Conservation (phyloP, 2,113 vertebrate species). For the Mirza zaza region DNA sequence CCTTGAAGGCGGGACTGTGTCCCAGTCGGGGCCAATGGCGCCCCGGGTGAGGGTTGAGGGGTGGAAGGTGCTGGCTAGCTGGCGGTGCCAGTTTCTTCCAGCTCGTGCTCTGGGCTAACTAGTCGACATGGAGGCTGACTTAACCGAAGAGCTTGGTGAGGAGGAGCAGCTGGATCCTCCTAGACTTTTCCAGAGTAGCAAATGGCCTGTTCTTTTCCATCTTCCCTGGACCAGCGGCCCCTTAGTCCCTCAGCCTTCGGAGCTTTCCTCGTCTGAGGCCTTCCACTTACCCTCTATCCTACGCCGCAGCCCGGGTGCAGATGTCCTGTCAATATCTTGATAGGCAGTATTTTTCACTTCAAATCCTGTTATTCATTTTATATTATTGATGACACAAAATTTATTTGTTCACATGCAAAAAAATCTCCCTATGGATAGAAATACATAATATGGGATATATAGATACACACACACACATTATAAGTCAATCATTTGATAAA, state of each 20-base stretch:
- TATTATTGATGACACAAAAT: neutral
- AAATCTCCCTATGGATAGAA: neutral
- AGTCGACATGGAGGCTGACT: constrained; percentile 41
- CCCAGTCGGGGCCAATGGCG: neutral
- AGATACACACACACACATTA: neutral
- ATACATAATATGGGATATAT: neutral
- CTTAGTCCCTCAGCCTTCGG: too few relatives aligned
- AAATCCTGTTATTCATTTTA: neutral
- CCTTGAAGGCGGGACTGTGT: constrained; percentile 42
- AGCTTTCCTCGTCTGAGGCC: neutral
- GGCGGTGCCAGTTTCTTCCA: too few relatives aligned
- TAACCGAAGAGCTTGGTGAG: constrained; percentile 49
- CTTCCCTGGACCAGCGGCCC: neutral
- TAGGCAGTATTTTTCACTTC: neutral
- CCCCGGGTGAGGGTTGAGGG: constrained; percentile 47
- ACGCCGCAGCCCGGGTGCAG: neutral
- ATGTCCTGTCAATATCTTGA: neutral
- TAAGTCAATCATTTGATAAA: neutral
- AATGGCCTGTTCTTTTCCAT: neutral
- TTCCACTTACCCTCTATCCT: rapidly evolving
- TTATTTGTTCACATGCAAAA: neutral
- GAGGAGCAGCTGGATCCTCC: constrained; percentile 70
- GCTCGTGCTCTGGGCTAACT: neutral
- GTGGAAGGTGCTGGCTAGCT: neutral
- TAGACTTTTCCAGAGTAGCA: neutral